Evolutionary conservation across 2,797 vertebrate genomes (phyloP).

Genomic region (Dicrostonyx torquatus): DNA sequence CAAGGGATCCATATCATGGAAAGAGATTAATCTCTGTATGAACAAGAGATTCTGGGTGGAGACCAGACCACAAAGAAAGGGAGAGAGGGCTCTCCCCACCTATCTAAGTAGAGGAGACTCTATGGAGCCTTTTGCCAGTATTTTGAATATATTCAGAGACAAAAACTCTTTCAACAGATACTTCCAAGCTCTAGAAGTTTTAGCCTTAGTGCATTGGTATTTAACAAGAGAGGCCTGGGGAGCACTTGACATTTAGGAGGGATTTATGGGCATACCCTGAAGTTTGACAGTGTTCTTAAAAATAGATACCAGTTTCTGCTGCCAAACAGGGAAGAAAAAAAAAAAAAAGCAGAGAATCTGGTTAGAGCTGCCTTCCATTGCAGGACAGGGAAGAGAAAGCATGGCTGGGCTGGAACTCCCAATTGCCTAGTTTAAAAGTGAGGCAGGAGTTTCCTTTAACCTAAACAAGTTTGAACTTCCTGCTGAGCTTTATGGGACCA

Average conservation of each 20-base stretch:
- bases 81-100: background rate
- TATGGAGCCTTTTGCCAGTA: background rate
- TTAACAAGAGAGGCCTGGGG: conserved; percentile 61
- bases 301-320: conserved; percentile 55
- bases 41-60: background rate
- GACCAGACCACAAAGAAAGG: background rate
- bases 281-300: conserved; percentile 68
- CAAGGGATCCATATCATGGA: background rate
- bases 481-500: background rate
- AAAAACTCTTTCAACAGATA: background rate
- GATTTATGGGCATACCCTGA: conserved; percentile 63
- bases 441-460: background rate
- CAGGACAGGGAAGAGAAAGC: background rate
- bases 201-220: conserved; percentile 18
- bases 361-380: background rate
- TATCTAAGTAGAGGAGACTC: background rate
- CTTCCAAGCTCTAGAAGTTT: conserved; percentile 14
- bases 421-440: background rate
- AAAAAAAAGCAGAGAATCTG: conserved; percentile 1
- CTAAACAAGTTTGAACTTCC: background rate
- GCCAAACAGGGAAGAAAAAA: conserved; percentile 52
- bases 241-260: conserved; percentile 69
- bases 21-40: background rate
- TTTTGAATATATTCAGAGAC: background rate
- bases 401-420: background rate